Conservation (phyloP, 2,113 vertebrate species). For the Chascanopsetta lugubris region DNA sequence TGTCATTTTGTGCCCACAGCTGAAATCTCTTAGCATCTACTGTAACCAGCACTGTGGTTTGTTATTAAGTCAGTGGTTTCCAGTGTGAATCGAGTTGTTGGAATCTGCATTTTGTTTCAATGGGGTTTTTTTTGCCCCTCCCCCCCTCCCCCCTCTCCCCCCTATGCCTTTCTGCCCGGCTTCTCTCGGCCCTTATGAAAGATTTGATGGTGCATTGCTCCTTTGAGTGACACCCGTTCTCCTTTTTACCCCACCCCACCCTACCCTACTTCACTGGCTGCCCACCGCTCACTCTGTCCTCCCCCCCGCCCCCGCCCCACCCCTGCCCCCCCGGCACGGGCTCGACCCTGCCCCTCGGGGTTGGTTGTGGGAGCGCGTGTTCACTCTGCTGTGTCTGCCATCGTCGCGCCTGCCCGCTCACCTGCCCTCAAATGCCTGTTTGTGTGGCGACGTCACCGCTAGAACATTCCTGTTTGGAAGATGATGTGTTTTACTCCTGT, state of each 20-base stretch:
- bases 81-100: slow-evolving; percentile 80
- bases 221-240: slow-evolving; percentile 49
- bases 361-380: slow-evolving; percentile 20
- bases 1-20: slow-evolving; percentile 83
- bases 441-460: slow-evolving; percentile 67
- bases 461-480: slow-evolving; percentile 73
- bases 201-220: slow-evolving; percentile 67
- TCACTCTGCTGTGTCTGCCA: slow-evolving; percentile 72
- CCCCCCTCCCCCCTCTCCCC: not conserved
- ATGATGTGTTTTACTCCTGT: slow-evolving; percentile 69
- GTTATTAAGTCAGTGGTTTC: slow-evolving; percentile 80
- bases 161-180: slow-evolving; percentile 48
- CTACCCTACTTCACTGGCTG: slow-evolving; percentile 37
- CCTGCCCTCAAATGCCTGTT: slow-evolving; percentile 83
- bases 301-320: not conserved
- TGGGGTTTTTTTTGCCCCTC: slow-evolving; percentile 48
- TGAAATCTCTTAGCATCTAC: slow-evolving; percentile 82
- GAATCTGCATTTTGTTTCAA: slow-evolving; percentile 75
- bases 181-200: slow-evolving; percentile 63
- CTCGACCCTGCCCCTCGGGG: slow-evolving; percentile 1
- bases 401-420: slow-evolving; percentile 48
- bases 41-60: slow-evolving; percentile 84
- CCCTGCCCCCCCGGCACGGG: slow-evolving; percentile 30
- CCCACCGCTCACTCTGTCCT: slow-evolving; percentile 46
- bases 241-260: not conserved